Conservation (phyloP, 1,140 invertebrate species). For the Drosophila insularis region DNA sequence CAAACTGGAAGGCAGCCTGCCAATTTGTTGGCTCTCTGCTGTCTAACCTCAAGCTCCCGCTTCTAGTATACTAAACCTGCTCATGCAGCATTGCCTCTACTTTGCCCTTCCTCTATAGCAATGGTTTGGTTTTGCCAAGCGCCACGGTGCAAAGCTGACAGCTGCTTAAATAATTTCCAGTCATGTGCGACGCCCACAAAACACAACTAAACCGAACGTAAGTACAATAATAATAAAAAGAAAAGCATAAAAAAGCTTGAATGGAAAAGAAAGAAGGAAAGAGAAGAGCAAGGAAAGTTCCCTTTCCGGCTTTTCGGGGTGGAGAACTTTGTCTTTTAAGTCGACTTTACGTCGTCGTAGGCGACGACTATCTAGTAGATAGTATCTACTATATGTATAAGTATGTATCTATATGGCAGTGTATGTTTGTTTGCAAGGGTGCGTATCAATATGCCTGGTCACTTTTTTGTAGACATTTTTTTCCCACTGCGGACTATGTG, state of each 20-base stretch:
- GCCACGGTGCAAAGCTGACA: conserved; percentile 63
- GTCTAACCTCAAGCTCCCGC: conserved; percentile 33
- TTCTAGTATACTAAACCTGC: neutral
- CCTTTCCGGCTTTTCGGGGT: conserved; percentile 33
- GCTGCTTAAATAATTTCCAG: conserved; percentile 64
- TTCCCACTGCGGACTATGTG: conserved; percentile 25
- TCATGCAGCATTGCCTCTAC: neutral
- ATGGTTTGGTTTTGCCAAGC: conserved; percentile 48
- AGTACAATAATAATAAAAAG: conserved; percentile 26
- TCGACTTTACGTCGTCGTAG: conserved; percentile 57
- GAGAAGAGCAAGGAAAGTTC: conserved; percentile 33
- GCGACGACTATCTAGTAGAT: conserved; percentile 18
- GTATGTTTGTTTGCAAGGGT: neutral
- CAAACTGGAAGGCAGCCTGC: conserved; percentile 58
- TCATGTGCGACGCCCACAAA: conserved; percentile 63
- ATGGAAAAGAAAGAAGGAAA: conserved; percentile 17
- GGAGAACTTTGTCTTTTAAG: conserved; percentile 49
- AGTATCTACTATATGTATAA: neutral
- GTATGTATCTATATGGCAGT: too few species aligned
- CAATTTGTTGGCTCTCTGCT: conserved; percentile 58
- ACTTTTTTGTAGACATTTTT: conserved; percentile 19
- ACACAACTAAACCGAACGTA: conserved; percentile 60
- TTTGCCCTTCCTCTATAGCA: neutral
- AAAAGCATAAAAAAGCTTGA: conserved; percentile 5
- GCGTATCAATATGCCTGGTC: conserved; percentile 56